These are phyloP conservation scores for Odocoileus virginianus DNA, from an alignment of 2,113 vertebrate genomes.

Conservation along the genomic window DNA sequence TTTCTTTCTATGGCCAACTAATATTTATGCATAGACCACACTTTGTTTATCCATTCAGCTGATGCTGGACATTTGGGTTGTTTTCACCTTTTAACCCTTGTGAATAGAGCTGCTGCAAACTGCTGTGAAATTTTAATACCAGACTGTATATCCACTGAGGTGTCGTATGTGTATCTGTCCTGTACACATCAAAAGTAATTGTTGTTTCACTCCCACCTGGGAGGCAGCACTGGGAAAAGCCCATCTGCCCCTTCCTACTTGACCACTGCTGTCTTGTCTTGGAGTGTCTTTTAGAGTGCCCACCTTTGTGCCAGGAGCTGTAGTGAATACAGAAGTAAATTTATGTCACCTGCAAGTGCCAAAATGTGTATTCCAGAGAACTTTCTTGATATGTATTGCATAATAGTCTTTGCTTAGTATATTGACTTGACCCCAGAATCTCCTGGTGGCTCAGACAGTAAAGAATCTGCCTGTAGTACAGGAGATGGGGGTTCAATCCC, in stretches of 20 bases:
- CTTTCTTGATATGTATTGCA: not conserved
- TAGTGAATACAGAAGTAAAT: not conserved
- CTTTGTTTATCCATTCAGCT: not conserved
- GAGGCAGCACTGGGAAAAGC: not conserved
- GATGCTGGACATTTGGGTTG: fast-evolving
- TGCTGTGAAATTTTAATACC: not conserved
- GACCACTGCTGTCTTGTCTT: not conserved
- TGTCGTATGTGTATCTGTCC: not conserved
- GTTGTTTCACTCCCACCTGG: not conserved
- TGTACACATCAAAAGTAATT: not conserved
- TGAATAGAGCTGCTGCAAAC: no score
- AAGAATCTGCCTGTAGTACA: not conserved
- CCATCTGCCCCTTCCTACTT: not conserved
- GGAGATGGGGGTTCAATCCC: not conserved
- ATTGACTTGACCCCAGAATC: not conserved
- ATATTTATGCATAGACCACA: not conserved
- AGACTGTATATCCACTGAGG: not conserved
- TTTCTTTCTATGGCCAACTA: not conserved
- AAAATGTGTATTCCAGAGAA: not conserved
- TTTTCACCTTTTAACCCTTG: not conserved
- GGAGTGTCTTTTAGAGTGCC: not conserved
- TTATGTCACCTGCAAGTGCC: not conserved
- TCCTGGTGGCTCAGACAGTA: not conserved
- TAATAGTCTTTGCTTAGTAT: not conserved
- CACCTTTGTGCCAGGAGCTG: not conserved